Evolutionary conservation across 1,140 invertebrate species (phyloP), one percentile per base, ranked within the genome.

Genomic region (Temnothorax curvispinosus): DNA sequence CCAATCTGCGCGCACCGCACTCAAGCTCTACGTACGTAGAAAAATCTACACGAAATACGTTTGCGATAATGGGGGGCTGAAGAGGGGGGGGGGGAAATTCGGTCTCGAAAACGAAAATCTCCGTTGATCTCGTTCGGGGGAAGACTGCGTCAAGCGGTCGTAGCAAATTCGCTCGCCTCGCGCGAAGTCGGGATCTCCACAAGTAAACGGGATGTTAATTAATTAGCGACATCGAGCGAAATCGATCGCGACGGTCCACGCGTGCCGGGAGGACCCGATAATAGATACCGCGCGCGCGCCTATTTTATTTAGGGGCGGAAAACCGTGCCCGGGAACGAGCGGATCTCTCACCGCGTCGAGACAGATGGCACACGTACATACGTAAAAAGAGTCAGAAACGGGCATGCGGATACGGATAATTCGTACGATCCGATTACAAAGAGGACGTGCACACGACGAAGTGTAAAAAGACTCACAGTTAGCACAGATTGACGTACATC

Each of bases 401-500:
- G 62, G 64, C 32, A 41, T 11, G 69, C 21, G 38, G 64, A 50
- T 15, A 58, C 52, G 58, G 32, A 75, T 27, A 27, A 56, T 74
- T 78, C 47, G 47, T 67, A 54, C 35, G 64, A 32, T 64, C 52
- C 38, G 50, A 60, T 86, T 50, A 84, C 64, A 50, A 76, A 60
- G 56, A 76, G 52, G 44, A 81, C 47, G 44, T 65, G 13, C 71
- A 87, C 44, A 52, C 27, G 71, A 41, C 21, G 27, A 69, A 76
- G 41, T 84, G 18, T 82, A 60, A 67, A 86, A 80, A 86, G 76
- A 58, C 67, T 90, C 27, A 72, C 88, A 56, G 78, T 88, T 21
- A 92, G 89, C 47, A 88, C 90, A 88, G 88, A 90, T 90, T 90
- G 89, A 90, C 89, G 89, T 89, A 90, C 67, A 65, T 72, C 74